Percentiles rank a stretch among this genome's conserved stretches.
Conservation (phyloP, 1,140 invertebrate genomes). For the Macrobrachium nipponense region DNA sequence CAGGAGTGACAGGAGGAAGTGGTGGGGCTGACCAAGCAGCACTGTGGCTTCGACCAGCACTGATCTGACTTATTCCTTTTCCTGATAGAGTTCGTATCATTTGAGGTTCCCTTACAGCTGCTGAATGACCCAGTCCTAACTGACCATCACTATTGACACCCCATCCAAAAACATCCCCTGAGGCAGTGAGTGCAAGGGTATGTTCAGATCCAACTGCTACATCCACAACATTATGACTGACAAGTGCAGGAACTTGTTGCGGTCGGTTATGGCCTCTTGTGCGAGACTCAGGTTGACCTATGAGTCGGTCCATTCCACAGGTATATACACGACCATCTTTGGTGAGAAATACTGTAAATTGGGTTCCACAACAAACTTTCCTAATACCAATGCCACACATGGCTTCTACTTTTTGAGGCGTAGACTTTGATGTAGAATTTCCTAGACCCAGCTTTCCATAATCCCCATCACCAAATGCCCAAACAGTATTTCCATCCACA, state of each 20-base stretch:
- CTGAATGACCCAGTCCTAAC: conserved; percentile 74
- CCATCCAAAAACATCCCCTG: conserved; percentile 77
- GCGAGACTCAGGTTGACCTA: conserved; percentile 73
- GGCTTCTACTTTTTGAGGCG: conserved; percentile 73
- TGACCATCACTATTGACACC: conserved; percentile 77
- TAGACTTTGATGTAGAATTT: conserved; percentile 72
- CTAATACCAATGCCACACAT: conserved; percentile 73
- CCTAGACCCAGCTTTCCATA: conserved; percentile 77
- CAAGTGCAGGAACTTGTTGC: conserved; percentile 70
- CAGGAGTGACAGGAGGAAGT: conserved; percentile 70
- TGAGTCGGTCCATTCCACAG: conserved; percentile 75
- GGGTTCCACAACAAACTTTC: conserved; percentile 76
- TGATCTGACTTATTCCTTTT: conserved; percentile 74
- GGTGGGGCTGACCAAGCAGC: conserved; percentile 76
- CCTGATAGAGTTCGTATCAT: conserved; percentile 72
- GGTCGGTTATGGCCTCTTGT: conserved; percentile 69
- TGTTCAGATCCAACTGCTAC: conserved; percentile 77
- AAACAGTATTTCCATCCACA: conserved; percentile 74
- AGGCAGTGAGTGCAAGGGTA: conserved; percentile 73
- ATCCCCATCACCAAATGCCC: conserved; percentile 79
- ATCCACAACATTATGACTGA: conserved; percentile 73
- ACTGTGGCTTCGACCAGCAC: conserved; percentile 75
- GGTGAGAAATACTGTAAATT: conserved; percentile 77
- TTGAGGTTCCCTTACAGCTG: conserved; percentile 73
- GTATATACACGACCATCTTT: conserved; percentile 75